A percentile compares a stretch with the other conserved stretches of the same genome.
phyloP scores from a whole-genome alignment of 2,888 invertebrate genomes.

The Gastracanthus pulcherrimus region DNA sequence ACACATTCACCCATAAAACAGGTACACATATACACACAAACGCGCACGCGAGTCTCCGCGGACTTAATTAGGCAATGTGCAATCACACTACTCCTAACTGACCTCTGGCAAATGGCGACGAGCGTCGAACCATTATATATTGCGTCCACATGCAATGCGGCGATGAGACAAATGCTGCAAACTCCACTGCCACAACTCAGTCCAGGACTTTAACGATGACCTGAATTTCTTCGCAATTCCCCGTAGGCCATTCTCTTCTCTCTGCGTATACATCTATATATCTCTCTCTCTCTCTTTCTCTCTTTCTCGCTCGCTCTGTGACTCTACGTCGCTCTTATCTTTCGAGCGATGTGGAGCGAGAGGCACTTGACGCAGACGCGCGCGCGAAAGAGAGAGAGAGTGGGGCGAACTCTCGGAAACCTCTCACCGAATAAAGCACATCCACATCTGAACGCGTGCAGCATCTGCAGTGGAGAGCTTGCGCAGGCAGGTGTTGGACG shows the following conservation, averaged over 20 bases:
- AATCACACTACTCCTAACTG: neutral
- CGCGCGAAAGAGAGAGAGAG: too few relatives aligned
- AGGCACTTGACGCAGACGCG: slow-evolving; percentile 42
- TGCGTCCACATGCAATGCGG: neutral
- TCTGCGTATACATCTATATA: neutral
- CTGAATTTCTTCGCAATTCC: slow-evolving; percentile 49
- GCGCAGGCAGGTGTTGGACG: neutral
- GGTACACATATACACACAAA: neutral
- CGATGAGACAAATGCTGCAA: neutral
- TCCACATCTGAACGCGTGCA: too few relatives aligned
- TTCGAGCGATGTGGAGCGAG: slow-evolving; percentile 38
- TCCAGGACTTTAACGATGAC: slow-evolving; percentile 43
- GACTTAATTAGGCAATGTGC: slow-evolving; percentile 21
- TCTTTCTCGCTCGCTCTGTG: neutral
- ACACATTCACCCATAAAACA: neutral
- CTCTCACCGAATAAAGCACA: slow-evolving; percentile 39
- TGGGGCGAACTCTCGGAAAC: slow-evolving; percentile 13
- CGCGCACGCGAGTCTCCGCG: neutral
- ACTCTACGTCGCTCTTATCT: slow-evolving; percentile 35
- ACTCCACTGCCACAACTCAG: too few relatives aligned
- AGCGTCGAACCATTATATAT: neutral
- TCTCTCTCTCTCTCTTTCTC: slow-evolving; percentile 6
- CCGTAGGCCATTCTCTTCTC: slow-evolving; percentile 30
- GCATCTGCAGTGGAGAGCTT: too few relatives aligned
- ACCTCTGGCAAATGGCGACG: neutral